Conservation (phyloP, 2,888 invertebrate species). For the Acleris literana region DNA sequence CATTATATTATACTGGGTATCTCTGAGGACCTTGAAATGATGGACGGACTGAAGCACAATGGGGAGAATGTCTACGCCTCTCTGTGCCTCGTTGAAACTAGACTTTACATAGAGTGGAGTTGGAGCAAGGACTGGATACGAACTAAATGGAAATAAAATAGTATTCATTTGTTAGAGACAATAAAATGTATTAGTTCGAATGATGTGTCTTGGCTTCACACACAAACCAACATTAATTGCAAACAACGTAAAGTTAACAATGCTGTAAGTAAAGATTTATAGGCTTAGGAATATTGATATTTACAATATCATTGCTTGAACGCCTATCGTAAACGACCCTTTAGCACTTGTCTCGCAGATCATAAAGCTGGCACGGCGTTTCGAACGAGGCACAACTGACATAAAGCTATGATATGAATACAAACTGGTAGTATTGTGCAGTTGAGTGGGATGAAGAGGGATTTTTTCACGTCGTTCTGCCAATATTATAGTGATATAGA, state of each 20-base stretch:
- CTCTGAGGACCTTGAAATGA: slow-evolving; percentile 43
- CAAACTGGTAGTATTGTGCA: slow-evolving; percentile 35
- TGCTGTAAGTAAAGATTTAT: background rate
- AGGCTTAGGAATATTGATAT: background rate
- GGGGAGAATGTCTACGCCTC: slow-evolving; percentile 36
- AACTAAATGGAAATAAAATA: no score
- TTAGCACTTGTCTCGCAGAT: slow-evolving; percentile 12
- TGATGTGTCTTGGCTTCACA: no score
- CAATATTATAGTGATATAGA: slow-evolving; percentile 18
- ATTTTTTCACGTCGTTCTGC: slow-evolving; percentile 15
- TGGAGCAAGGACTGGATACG: no score
- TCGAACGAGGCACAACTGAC: slow-evolving; percentile 28
- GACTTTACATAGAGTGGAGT: background rate
- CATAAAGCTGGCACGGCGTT: slow-evolving; percentile 8
- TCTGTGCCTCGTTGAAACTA: slow-evolving; percentile 40
- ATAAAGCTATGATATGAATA: slow-evolving; percentile 36
- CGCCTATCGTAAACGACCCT: slow-evolving; percentile 3
- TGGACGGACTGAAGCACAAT: slow-evolving; percentile 42
- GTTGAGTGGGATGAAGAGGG: slow-evolving; percentile 15
- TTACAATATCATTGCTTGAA: slow-evolving; percentile 4
- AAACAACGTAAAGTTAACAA: no score
- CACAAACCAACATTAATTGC: no score
- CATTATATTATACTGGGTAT: slow-evolving; percentile 28
- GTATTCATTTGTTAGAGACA: background rate
- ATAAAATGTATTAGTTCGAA: background rate